Conservation (phyloP, 2,888 invertebrate species). For the Drosophila quasianomalipes region DNA sequence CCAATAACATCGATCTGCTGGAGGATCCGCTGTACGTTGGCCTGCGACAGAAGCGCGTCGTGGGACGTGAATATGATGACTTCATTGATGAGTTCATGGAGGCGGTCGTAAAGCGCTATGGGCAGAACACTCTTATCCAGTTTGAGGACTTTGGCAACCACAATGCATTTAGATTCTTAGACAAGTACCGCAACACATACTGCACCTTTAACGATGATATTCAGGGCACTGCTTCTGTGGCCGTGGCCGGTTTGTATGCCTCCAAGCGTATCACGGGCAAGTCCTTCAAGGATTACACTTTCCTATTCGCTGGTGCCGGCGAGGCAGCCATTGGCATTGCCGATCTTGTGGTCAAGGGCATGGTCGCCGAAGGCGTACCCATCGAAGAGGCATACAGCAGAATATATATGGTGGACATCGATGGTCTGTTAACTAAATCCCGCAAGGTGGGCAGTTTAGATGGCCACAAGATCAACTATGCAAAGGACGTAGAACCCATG, state of each 20-base stretch:
- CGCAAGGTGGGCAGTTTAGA: conserved; percentile 89
- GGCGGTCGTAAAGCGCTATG: conserved; percentile 94
- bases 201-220: conserved; percentile 99
- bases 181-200: conserved; percentile 95
- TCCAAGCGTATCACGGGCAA: conserved; percentile 86
- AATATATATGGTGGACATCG: conserved; percentile 98
- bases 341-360: conserved; percentile 94
- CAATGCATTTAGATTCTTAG: conserved; percentile 97
- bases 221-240: conserved; percentile 98
- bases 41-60: conserved; percentile 92
- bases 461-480: conserved; percentile 90
- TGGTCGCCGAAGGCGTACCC: conserved; percentile 90
- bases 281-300: conserved; percentile 93
- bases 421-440: conserved; percentile 93
- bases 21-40: conserved; percentile 98
- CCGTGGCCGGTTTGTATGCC: conserved; percentile 93
- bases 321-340: conserved; percentile 98
- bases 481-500: conserved; percentile 92
- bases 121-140: conserved; percentile 93
- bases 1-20: conserved; percentile 94
- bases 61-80: conserved; percentile 95
- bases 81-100: conserved; percentile 99
- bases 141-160: conserved; percentile 99
- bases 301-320: conserved; percentile 96
- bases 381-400: conserved; percentile 91